These are phyloP conservation scores for Lophius americanus DNA, from an alignment of 2,797 vertebrate species.

Conservation along the genomic window DNA sequence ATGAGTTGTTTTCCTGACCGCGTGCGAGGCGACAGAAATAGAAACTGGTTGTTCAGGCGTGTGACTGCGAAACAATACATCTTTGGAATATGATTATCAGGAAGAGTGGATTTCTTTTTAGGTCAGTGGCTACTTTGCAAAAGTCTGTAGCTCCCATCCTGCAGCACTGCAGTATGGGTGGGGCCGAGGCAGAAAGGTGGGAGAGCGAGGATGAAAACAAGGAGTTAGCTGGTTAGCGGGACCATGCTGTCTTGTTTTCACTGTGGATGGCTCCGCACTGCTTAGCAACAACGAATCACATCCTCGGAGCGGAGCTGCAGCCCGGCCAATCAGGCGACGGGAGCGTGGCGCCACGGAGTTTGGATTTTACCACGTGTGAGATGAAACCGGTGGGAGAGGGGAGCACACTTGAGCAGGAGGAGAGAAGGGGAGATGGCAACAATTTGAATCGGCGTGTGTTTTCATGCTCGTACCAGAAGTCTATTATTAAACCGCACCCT, in stretches of 20 bases:
- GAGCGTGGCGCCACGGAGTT: constrained; percentile 81
- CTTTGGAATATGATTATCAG: constrained; percentile 25
- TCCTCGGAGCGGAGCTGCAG: constrained; percentile 49
- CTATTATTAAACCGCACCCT: constrained; percentile 60
- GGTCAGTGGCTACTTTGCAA: constrained; percentile 69
- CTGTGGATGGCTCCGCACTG: constrained; percentile 80
- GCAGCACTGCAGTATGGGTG: constrained; percentile 82
- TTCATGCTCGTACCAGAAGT: constrained; percentile 20
- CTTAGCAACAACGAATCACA: constrained; percentile 88
- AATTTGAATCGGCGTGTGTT: constrained; percentile 34
- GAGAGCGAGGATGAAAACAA: constrained; percentile 60
- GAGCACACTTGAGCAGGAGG: constrained; percentile 31
- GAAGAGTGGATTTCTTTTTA: constrained; percentile 49
- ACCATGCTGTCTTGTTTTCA: constrained; percentile 78
- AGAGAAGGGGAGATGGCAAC: constrained; percentile 30
- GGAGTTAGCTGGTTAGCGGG: constrained; percentile 69
- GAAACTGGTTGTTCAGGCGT: constrained; percentile 1
- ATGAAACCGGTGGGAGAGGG: constrained; percentile 30
- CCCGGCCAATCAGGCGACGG: constrained; percentile 70
- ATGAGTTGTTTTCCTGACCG: background rate
- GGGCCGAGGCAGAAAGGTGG: constrained; percentile 76
- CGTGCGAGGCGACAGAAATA: constrained; percentile 1
- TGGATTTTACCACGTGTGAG: constrained; percentile 83
- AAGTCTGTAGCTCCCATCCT: constrained; percentile 71
- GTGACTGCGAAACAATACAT: constrained; percentile 7